A percentile compares a stretch with the other conserved stretches of the same genome.
phyloP scores from a whole-genome alignment of 2,113 vertebrate genomes.

The Trichechus manatus region DNA sequence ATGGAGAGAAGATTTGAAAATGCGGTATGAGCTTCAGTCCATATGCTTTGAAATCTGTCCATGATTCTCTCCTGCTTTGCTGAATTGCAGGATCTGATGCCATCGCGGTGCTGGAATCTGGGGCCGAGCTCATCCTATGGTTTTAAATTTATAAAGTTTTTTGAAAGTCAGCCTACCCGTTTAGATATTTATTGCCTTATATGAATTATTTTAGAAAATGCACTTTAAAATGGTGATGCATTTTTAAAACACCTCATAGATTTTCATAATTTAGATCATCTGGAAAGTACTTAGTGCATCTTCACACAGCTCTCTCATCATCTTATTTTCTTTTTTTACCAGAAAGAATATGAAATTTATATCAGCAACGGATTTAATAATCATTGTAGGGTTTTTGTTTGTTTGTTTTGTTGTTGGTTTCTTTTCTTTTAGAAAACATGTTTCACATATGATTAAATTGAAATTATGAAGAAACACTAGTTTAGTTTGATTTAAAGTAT shows the following conservation, averaged over 20 bases:
- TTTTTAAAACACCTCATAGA: background rate
- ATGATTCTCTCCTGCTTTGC: background rate
- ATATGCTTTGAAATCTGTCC: conserved; percentile 61
- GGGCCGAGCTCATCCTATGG: background rate
- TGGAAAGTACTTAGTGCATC: background rate
- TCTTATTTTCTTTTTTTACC: background rate
- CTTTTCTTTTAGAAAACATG: background rate
- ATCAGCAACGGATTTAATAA: background rate
- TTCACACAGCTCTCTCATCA: background rate
- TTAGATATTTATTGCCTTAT: background rate
- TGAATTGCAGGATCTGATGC: conserved; percentile 51
- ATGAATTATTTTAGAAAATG: conserved; percentile 32
- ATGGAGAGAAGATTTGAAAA: conserved; percentile 53
- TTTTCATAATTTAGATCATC: conserved; percentile 31
- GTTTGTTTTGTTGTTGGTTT: no score
- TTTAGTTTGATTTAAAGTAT: background rate
- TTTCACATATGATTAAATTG: background rate
- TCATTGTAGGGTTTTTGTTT: background rate
- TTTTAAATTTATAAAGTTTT: background rate
- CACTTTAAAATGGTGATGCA: background rate
- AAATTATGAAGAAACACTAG: background rate
- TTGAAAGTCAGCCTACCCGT: background rate
- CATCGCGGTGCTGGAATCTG: background rate
- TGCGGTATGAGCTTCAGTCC: background rate
- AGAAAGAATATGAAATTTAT: background rate